phyloP scores from a whole-genome alignment of 2,113 vertebrate genomes.

The Murina feae region DNA sequence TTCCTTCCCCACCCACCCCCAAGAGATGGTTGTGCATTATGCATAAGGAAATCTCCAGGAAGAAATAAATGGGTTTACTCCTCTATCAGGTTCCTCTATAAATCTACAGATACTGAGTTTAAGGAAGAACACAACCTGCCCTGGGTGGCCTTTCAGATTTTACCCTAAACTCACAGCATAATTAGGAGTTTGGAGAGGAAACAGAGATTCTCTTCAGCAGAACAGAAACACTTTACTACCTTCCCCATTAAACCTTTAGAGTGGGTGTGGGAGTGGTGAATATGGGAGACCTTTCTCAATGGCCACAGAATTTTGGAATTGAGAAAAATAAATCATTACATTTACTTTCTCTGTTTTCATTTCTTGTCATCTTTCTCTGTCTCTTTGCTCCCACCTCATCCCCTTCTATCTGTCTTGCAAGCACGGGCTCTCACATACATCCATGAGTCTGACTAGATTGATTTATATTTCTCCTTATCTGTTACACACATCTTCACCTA shows the following conservation, averaged over 20 bases:
- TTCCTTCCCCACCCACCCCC: background rate
- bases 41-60: background rate
- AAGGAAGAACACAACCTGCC: background rate
- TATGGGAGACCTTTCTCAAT: background rate
- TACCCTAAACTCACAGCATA: background rate
- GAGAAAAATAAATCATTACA: background rate
- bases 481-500: background rate
- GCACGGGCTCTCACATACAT: background rate
- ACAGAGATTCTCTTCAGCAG: background rate
- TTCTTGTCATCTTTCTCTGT: background rate
- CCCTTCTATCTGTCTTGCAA: background rate
- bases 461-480: background rate
- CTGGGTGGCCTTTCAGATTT: background rate
- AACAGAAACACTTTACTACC: background rate
- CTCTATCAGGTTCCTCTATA: background rate
- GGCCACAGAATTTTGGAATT: background rate
- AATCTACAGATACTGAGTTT: background rate
- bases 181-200: background rate
- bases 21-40: background rate
- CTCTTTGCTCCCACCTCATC: background rate
- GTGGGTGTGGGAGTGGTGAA: fast-evolving
- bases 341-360: background rate
- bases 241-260: background rate
- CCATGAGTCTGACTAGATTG: background rate
- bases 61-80: background rate